A percentile compares a stretch with the other conserved stretches of the same genome.
Evolutionary conservation across 2,888 invertebrate species (phyloP).

Genomic region (Aphelenchoides bicaudatus): DNA sequence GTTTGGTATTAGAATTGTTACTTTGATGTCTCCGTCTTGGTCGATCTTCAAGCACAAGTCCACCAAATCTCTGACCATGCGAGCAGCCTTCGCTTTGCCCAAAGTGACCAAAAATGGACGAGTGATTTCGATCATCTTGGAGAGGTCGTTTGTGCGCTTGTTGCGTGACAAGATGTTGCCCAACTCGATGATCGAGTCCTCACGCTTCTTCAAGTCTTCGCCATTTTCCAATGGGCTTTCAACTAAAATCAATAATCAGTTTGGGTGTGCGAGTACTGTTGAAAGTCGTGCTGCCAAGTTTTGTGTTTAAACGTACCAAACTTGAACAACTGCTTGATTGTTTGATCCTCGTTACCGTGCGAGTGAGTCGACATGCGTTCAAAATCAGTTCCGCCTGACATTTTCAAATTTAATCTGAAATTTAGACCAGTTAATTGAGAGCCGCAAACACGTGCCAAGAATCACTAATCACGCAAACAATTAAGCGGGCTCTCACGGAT

Average conservation of each 20-base stretch:
- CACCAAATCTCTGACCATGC: constrained; percentile 89
- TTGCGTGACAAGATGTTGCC: constrained; percentile 87
- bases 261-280: constrained; percentile 13
- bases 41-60: constrained; percentile 95
- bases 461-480: no score
- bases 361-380: constrained; percentile 48
- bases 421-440: not conserved
- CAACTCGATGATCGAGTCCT: constrained; percentile 86
- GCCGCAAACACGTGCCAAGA: not conserved
- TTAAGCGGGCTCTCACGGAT: no score
- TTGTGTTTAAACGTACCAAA: constrained; percentile 39
- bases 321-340: constrained; percentile 47
- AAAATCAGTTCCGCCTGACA: constrained; percentile 56
- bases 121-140: constrained; percentile 82
- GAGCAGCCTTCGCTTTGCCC: constrained; percentile 98
- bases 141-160: constrained; percentile 62
- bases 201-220: constrained; percentile 83
- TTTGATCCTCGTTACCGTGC: constrained; percentile 50
- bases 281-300: not conserved
- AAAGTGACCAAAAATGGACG: constrained; percentile 89
- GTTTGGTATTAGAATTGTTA: no score
- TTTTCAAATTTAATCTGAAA: constrained; percentile 22
- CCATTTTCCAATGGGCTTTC: constrained; percentile 66
- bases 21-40: constrained; percentile 73
- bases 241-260: constrained; percentile 30